Percentiles rank a stretch among this genome's conserved stretches.
These are phyloP conservation scores for Anguilla marmorata DNA, from an alignment of 2,797 vertebrate genomes.

Conservation along the genomic window DNA sequence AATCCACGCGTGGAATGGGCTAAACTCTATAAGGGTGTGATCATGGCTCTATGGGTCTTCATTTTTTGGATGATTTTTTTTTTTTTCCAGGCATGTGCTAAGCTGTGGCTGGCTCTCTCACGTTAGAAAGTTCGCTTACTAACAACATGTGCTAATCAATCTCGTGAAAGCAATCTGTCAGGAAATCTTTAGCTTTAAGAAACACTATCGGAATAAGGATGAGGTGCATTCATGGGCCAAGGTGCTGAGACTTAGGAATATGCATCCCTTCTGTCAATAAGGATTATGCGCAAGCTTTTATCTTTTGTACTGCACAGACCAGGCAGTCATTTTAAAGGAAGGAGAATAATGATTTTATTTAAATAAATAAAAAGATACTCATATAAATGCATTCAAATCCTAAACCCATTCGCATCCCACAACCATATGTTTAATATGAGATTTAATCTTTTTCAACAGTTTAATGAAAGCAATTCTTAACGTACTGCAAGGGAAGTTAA, in stretches of 20 bases:
- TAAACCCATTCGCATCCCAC: conserved; percentile 71
- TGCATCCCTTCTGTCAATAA: conserved; percentile 80
- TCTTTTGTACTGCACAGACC: conserved; percentile 77
- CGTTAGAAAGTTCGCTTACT: conserved; percentile 62
- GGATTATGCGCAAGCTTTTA: conserved; percentile 81
- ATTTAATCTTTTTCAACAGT: conserved; percentile 75
- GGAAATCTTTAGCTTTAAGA: conserved; percentile 81
- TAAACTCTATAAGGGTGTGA: conserved; percentile 65
- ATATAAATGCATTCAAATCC: conserved; percentile 79
- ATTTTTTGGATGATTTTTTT: conserved; percentile 2
- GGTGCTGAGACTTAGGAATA: conserved; percentile 73
- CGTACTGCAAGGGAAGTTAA: conserved; percentile 59
- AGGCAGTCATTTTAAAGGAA: conserved; percentile 79
- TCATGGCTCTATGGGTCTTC: conserved; percentile 34
- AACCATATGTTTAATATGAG: conserved; percentile 75
- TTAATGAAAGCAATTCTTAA: conserved; percentile 69
- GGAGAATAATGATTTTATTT: conserved; percentile 63
- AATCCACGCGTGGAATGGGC: conserved; percentile 48
- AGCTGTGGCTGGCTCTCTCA: conserved; percentile 53
- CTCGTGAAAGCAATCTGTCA: conserved; percentile 77
- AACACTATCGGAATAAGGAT: conserved; percentile 68
- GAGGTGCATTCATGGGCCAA: conserved; percentile 68
- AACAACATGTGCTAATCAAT: conserved; percentile 76
- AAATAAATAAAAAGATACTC: conserved; percentile 73
- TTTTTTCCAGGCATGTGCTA: conserved; percentile 65